Evolutionary conservation across 2,113 vertebrate species (phyloP), one percentile per base, ranked within the genome.

Genomic region (Upupa epops): DNA sequence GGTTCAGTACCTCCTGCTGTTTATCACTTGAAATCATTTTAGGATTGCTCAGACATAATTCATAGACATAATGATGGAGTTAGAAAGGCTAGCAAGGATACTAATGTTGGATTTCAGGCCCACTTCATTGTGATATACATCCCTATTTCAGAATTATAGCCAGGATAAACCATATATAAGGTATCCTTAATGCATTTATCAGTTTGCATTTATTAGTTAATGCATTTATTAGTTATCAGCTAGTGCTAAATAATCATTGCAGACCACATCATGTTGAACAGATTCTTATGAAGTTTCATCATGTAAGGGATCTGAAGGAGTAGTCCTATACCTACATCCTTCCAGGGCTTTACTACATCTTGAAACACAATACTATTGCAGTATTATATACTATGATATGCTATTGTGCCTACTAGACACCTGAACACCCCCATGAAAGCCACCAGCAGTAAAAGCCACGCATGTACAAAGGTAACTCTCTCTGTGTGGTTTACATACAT

Each of bases 381-480:
- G 40, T 42, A 15, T 42, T 42, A 42, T 42, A 42, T 42, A 11
- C 40, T 42, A 42, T 15, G 11, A 42, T 42, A n/a, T n/a, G n/a
- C n/a, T n/a, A n/a, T n/a, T n/a, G 40, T 42, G 40, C 40, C 40
- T 42, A 42, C 40, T 42, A 42, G 40, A 15, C 40, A 42, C 11
- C 19, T 66, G 45, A 79, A 28, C 81, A 61, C 22, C 45, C 11
- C 28, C 32, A 68, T 28, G 63, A 49, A 59, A 75, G n/a, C 36
- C 58, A 82, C 5, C 26, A 71, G 49, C 37, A 13, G 52, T 45
- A 83, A 45, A 55, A 46, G 25, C 1, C 0, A 65, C 18, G 24
- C 0, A 3, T 1, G 0, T 4, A 32, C 6, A 63, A 66, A 54
- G 21, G 6, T 28, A 9, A 6, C 17, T 64, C 3, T 80, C 6